A percentile compares a stretch with the other conserved stretches of the same genome.
These are phyloP conservation scores for Hyaena hyaena DNA, from an alignment of 2,113 vertebrate genomes.

Conservation along the genomic window DNA sequence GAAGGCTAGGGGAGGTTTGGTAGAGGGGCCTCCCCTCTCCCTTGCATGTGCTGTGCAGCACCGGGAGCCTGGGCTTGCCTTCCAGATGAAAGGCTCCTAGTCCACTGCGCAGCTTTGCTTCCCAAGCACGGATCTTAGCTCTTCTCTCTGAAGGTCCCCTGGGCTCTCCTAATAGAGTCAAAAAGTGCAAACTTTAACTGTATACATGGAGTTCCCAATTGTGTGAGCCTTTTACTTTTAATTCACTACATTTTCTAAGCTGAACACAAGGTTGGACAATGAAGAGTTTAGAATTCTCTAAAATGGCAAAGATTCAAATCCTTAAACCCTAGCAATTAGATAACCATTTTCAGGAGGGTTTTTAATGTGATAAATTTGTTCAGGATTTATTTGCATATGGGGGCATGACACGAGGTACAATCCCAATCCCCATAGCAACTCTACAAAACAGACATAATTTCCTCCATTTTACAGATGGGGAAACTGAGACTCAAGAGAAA, in stretches of 20 bases:
- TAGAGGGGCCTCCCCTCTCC: not conserved
- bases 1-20: not conserved
- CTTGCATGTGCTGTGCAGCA: fast-evolving
- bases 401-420: not conserved
- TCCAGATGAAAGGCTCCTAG: not conserved
- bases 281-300: not conserved
- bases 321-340: not conserved
- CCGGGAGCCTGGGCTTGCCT: not conserved
- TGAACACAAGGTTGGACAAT: not conserved
- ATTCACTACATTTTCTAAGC: not conserved
- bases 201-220: not conserved
- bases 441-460: not conserved
- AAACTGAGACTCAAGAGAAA: not conserved
- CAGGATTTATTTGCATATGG: not conserved
- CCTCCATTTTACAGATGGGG: not conserved
- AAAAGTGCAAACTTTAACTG: not conserved
- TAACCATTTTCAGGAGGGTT: not conserved
- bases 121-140: not conserved
- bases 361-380: not conserved
- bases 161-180: not conserved
- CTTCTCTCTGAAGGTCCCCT: not conserved
- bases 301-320: not conserved
- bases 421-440: no score
- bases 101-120: no score
- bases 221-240: not conserved